Conservation (phyloP, 2,797 vertebrate genomes). For the Picus viridis region DNA sequence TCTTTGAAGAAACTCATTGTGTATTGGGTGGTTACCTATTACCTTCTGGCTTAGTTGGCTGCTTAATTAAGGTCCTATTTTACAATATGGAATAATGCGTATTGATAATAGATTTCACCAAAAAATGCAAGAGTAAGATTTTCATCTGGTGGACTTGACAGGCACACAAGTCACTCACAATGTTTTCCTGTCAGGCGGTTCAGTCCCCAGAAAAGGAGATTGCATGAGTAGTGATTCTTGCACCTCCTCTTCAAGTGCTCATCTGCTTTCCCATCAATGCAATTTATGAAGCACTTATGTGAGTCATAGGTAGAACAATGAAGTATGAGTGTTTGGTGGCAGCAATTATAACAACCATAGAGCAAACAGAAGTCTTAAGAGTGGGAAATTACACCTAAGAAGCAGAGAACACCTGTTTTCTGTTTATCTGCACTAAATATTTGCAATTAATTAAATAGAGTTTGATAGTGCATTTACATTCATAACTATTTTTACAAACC, state of each 20-base stretch:
- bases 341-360: slow-evolving; percentile 11
- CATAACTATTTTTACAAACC: background rate
- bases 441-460: background rate
- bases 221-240: slow-evolving; percentile 51
- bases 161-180: slow-evolving; percentile 27
- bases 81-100: slow-evolving; percentile 39
- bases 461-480: background rate
- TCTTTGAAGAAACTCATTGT: background rate
- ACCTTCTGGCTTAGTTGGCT: background rate
- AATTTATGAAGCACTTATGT: slow-evolving; percentile 45
- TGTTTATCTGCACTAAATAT: background rate
- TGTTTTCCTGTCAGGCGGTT: slow-evolving; percentile 35
- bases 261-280: slow-evolving; percentile 30
- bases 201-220: slow-evolving; percentile 40
- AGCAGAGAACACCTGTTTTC: background rate
- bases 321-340: background rate
- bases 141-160: slow-evolving; percentile 67
- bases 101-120: slow-evolving; percentile 13
- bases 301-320: slow-evolving; percentile 33
- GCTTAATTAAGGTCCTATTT: slow-evolving; percentile 45
- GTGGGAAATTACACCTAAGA: background rate
- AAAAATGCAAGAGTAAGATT: slow-evolving; percentile 11
- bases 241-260: slow-evolving; percentile 1
- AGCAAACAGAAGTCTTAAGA: slow-evolving; percentile 15
- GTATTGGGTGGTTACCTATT: background rate